phyloP scores from a whole-genome alignment of 2,797 vertebrate species.

The Chiroxiphia lanceolata region DNA sequence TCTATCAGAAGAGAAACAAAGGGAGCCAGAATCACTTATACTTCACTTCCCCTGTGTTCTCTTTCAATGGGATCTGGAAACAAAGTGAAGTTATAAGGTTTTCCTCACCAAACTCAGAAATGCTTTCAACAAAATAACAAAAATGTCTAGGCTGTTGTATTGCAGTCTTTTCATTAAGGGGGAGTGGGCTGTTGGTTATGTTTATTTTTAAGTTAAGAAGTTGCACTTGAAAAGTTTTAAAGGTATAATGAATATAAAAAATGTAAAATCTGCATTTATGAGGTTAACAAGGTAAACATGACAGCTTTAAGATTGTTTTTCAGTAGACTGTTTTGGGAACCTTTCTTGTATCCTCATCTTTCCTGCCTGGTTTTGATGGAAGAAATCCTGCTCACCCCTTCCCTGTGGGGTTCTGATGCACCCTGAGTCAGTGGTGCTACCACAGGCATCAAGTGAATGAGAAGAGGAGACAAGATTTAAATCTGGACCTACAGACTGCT shows the following conservation, averaged over 20 bases:
- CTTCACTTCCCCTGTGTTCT: constrained; percentile 50
- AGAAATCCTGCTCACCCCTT: neutral
- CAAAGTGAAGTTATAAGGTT: constrained; percentile 39
- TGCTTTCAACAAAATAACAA: neutral
- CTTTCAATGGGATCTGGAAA: constrained; percentile 58
- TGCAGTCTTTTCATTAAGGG: neutral
- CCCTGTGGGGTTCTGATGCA: accelerated
- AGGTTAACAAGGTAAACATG: neutral
- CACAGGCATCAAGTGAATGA: neutral
- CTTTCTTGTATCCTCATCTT: neutral
- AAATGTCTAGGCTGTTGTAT: neutral
- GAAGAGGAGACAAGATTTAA: neutral
- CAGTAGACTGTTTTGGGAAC: neutral
- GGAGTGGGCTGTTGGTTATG: neutral
- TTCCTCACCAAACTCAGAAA: constrained; percentile 30
- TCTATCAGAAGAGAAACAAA: constrained; percentile 73
- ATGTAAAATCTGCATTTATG: neutral
- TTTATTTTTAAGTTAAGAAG: neutral
- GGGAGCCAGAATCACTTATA: constrained; percentile 63
- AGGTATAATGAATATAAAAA: neutral
- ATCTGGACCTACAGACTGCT: neutral
- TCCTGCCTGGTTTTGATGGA: neutral
- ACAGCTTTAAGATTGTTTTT: neutral
- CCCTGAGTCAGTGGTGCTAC: neutral
- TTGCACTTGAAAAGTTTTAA: neutral